phyloP scores from a whole-genome alignment of 2,113 vertebrate genomes.

The Procavia capensis region DNA sequence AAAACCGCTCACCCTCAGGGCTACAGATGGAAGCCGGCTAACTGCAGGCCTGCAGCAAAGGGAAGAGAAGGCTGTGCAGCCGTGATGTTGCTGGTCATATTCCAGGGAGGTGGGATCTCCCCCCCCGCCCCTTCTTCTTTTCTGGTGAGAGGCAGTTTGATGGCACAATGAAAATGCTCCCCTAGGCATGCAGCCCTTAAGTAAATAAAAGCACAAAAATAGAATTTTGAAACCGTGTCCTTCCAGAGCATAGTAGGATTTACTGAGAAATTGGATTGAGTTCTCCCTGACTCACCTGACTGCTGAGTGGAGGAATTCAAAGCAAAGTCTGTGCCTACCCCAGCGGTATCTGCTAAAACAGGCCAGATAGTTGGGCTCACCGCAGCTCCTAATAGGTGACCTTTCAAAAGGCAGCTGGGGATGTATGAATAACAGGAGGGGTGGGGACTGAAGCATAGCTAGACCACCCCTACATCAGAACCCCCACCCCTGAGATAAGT shows the following conservation, averaged over 20 bases:
- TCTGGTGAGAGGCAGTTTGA: conserved; percentile 29
- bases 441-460: background rate
- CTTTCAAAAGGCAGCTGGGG: conserved; percentile 18
- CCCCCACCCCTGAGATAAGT: background rate
- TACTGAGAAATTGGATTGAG: conserved; percentile 70
- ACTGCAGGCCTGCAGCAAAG: background rate
- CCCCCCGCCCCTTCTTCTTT: background rate
- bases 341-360: background rate
- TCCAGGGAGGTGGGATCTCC: conserved; percentile 16
- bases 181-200: conserved; percentile 70
- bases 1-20: background rate
- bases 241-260: conserved; percentile 74
- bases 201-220: conserved; percentile 79
- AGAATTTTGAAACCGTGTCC: conserved; percentile 72
- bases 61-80: background rate
- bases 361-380: background rate
- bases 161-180: conserved; percentile 57
- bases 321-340: conserved; percentile 53
- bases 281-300: conserved; percentile 69
- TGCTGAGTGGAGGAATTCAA: conserved; percentile 54
- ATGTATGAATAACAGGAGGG: background rate
- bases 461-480: background rate
- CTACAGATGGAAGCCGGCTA: background rate
- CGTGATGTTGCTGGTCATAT: background rate
- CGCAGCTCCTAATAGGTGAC: background rate